These are phyloP conservation scores for Zonitis immaculata DNA, from an alignment of 2,888 invertebrate species.

Conservation along the genomic window DNA sequence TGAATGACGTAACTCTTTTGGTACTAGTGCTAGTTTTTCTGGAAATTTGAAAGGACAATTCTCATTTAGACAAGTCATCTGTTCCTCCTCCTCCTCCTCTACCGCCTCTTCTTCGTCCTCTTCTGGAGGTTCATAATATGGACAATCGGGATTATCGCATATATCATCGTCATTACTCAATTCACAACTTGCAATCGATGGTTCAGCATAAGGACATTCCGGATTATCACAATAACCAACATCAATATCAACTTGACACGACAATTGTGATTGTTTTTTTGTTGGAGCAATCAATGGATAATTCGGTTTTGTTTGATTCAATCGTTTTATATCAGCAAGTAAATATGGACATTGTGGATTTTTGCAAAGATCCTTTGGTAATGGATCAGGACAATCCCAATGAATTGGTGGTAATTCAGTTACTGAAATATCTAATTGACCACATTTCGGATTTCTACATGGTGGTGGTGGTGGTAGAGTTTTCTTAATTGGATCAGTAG, in stretches of 20 bases:
- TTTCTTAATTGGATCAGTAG: too few species aligned
- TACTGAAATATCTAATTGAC: slow-evolving; percentile 31
- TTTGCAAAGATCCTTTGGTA: slow-evolving; percentile 42
- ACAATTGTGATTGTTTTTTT: neutral
- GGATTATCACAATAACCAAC: slow-evolving; percentile 1
- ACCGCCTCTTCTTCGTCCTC: too few species aligned
- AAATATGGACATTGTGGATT: slow-evolving; percentile 43
- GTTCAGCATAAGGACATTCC: slow-evolving; percentile 4
- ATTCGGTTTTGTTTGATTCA: slow-evolving; percentile 25
- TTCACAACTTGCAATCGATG: neutral
- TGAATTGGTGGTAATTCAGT: slow-evolving; percentile 43
- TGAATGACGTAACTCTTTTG: neutral
- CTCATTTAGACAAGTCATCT: slow-evolving; percentile 27
- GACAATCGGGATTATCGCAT: slow-evolving; percentile 27
- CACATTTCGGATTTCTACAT: slow-evolving; percentile 40
- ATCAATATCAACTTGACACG: neutral
- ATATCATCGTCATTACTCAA: neutral
- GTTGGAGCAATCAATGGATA: neutral
- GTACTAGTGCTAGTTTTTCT: neutral
- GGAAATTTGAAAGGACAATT: slow-evolving; percentile 25
- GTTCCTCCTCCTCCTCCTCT: too few species aligned
- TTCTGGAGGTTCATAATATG: slow-evolving; percentile 9
- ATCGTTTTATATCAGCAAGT: slow-evolving; percentile 30
- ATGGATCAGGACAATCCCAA: slow-evolving; percentile 48
- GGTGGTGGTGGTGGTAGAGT: too few species aligned